These are phyloP conservation scores for Pollenia labialis DNA, from an alignment of 2,888 invertebrate species.

Conservation along the genomic window DNA sequence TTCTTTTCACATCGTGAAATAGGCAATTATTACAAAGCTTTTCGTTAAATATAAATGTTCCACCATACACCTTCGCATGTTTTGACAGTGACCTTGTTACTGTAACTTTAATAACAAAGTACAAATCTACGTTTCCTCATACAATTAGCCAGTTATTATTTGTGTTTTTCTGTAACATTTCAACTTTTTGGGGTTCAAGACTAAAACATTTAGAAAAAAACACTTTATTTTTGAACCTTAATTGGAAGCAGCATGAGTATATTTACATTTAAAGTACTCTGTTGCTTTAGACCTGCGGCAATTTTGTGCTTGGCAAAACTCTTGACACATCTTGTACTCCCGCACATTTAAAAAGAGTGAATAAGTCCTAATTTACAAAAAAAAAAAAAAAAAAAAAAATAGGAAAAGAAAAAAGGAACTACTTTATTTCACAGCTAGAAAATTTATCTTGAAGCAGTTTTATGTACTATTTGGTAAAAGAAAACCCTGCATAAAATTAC, in stretches of 20 bases:
- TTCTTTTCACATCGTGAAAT: too few relatives aligned
- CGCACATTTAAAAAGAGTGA: neutral
- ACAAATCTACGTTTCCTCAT: neutral
- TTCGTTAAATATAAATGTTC: too few relatives aligned
- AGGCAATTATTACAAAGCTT: too few relatives aligned
- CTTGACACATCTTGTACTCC: constrained; percentile 8
- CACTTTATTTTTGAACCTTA: constrained; percentile 43
- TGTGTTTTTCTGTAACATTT: neutral
- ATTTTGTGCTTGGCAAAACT: constrained; percentile 11
- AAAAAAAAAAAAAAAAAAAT: neutral
- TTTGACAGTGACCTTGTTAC: neutral
- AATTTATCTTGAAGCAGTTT: neutral
- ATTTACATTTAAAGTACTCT: neutral
- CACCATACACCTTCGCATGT: neutral
- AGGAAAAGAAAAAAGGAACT: neutral
- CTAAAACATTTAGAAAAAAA: constrained; percentile 2
- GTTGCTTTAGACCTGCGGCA: neutral
- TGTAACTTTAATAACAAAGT: neutral
- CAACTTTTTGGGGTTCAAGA: neutral
- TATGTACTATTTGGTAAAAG: neutral
- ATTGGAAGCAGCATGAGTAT: constrained; percentile 44
- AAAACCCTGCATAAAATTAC: constrained; percentile 63
- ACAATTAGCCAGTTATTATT: neutral
- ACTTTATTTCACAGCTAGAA: neutral
- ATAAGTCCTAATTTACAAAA: neutral